These are phyloP conservation scores for Taxidea taxus DNA, from an alignment of 2,113 vertebrate genomes.

Conservation along the genomic window DNA sequence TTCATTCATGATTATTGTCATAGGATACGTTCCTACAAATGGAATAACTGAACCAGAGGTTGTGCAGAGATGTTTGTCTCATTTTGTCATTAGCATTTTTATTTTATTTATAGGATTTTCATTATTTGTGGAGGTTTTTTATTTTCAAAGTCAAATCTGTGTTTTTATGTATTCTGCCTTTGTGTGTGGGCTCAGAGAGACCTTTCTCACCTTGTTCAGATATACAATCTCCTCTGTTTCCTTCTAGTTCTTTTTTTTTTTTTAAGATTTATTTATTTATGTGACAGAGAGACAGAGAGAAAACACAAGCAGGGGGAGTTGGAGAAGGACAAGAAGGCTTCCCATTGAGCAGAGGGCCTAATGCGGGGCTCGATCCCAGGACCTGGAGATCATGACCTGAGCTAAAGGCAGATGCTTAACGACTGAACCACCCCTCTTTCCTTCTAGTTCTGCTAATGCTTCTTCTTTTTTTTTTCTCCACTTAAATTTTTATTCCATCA, in stretches of 20 bases:
- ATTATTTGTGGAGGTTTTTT: neutral
- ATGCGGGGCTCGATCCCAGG: too few relatives aligned
- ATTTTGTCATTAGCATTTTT: neutral
- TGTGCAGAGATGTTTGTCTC: neutral
- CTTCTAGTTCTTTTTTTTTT: neutral
- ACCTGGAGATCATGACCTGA: too few relatives aligned
- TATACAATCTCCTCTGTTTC: neutral
- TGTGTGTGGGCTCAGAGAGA: neutral
- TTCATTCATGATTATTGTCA: neutral
- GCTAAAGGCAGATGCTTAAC: too few relatives aligned
- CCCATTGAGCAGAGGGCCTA: too few relatives aligned
- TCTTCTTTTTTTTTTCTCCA: neutral
- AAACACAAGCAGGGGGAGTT: too few relatives aligned
- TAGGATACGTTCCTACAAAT: neutral
- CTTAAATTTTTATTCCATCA: neutral
- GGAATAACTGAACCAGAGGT: neutral
- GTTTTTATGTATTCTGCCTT: conserved; percentile 1
- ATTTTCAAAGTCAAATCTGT: conserved; percentile 1
- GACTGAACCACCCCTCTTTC: neutral
- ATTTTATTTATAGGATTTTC: neutral
- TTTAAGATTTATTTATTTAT: neutral
- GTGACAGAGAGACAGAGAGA: too few relatives aligned
- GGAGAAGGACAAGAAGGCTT: too few relatives aligned
- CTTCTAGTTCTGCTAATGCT: neutral
- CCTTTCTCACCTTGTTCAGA: neutral